A percentile compares a stretch with the other conserved stretches of the same genome.
phyloP scores from a whole-genome alignment of 2,113 vertebrate species.

The Theristicus caerulescens region DNA sequence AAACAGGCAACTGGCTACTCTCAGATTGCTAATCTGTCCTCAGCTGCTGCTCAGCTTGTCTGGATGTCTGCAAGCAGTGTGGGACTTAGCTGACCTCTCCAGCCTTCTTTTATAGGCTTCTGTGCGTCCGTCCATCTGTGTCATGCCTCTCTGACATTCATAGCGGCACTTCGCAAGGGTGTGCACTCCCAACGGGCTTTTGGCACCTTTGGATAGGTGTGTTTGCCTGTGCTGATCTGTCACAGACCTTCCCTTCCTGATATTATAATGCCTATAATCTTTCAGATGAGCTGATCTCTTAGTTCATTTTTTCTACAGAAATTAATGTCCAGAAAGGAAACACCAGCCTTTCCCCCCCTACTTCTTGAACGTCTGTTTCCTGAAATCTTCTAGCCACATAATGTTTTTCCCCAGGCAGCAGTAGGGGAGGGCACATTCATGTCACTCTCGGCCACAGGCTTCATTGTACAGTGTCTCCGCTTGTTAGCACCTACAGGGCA shows the following conservation, averaged over 20 bases:
- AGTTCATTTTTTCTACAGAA: background rate
- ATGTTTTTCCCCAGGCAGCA: background rate
- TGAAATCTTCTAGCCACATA: background rate
- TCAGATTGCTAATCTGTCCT: background rate
- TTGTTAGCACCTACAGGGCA: background rate
- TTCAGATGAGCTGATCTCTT: background rate
- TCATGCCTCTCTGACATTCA: background rate
- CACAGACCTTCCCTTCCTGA: background rate
- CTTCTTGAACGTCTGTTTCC: background rate
- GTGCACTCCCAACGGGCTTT: accelerated
- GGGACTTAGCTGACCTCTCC: slow-evolving; percentile 36
- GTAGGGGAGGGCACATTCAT: background rate
- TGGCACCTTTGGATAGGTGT: background rate
- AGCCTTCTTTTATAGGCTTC: background rate
- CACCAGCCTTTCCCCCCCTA: background rate
- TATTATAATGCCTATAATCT: background rate
- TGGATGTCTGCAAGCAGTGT: background rate
- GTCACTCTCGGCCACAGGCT: background rate
- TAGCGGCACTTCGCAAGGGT: background rate
- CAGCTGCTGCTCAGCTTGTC: background rate
- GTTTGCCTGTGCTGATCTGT: background rate
- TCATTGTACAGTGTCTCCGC: background rate
- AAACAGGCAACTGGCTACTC: background rate
- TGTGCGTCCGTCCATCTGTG: background rate
- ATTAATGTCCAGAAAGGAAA: background rate